Percentiles rank a stretch among this genome's conserved stretches.
phyloP scores from a whole-genome alignment of 2,113 vertebrate genomes.

The Austrofundulus limnaeus region DNA sequence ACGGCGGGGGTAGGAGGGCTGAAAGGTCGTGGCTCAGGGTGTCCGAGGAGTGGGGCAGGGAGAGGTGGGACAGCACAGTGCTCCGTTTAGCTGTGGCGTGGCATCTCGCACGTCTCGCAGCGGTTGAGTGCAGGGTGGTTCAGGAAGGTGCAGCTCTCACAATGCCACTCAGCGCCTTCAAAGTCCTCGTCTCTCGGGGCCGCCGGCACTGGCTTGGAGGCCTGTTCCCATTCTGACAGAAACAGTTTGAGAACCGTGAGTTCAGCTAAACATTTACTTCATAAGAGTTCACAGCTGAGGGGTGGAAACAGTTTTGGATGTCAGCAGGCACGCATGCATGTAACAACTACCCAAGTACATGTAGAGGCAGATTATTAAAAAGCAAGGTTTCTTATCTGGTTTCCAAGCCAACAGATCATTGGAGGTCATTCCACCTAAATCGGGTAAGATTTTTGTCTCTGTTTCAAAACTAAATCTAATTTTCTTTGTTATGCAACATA shows the following conservation, averaged over 20 bases:
- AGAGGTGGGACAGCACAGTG: conserved; percentile 30
- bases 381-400: neutral
- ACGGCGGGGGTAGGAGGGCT: conserved; percentile 31
- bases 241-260: neutral
- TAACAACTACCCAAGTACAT: conserved; percentile 4
- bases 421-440: too few relatives aligned
- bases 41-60: conserved; percentile 52
- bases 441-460: too few relatives aligned
- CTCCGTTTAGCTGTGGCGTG: conserved; percentile 90
- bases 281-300: neutral
- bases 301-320: neutral
- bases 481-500: too few relatives aligned
- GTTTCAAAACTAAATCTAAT: too few relatives aligned
- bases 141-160: conserved; percentile 98
- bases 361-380: conserved; percentile 9
- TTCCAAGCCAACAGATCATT: neutral
- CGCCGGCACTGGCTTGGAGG: conserved; percentile 72
- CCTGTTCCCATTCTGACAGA: conserved; percentile 61
- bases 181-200: conserved; percentile 94
- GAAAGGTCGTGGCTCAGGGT: conserved; percentile 34
- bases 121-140: conserved; percentile 98
- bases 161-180: conserved; percentile 97
- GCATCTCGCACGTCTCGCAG: conserved; percentile 99
- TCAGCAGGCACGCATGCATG: conserved; percentile 7
- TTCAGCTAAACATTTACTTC: neutral